A percentile compares a stretch with the other conserved stretches of the same genome.
These are phyloP conservation scores for Athene noctua DNA, from an alignment of 2,113 vertebrate species.

Conservation along the genomic window DNA sequence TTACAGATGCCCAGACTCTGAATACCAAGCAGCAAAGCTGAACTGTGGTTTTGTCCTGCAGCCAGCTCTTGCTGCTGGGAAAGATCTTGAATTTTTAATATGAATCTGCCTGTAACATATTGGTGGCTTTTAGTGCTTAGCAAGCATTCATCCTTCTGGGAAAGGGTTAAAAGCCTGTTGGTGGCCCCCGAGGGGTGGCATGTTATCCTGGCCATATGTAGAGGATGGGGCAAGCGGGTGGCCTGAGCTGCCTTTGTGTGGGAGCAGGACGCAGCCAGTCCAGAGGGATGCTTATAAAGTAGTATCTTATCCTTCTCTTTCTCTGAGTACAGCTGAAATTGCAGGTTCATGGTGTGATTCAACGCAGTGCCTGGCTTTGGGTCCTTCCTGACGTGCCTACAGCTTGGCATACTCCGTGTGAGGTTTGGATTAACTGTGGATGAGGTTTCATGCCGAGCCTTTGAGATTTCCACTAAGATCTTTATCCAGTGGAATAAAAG, in stretches of 20 bases:
- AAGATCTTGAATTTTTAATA: background rate
- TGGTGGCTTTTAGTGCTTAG: background rate
- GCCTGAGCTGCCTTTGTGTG: background rate
- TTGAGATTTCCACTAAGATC: slow-evolving; percentile 40
- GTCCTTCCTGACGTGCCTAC: background rate
- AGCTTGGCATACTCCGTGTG: background rate
- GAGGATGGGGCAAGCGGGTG: background rate
- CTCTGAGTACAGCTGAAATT: background rate
- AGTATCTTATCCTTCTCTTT: background rate
- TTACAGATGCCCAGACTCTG: background rate
- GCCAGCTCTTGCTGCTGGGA: background rate
- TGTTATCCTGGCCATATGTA: background rate
- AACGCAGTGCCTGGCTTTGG: background rate
- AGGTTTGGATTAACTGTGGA: background rate
- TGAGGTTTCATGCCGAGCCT: background rate
- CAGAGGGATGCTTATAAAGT: background rate
- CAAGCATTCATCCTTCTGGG: background rate
- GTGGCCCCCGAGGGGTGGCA: fast-evolving
- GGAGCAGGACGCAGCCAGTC: background rate
- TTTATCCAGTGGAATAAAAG: slow-evolving; percentile 39
- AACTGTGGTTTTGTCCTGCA: background rate
- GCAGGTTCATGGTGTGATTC: background rate
- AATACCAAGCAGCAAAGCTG: background rate
- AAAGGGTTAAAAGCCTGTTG: background rate
- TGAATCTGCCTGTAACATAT: background rate